These are phyloP conservation scores for Hirtodrosophila trivittata DNA, from an alignment of 2,888 invertebrate species.

Conservation along the genomic window DNA sequence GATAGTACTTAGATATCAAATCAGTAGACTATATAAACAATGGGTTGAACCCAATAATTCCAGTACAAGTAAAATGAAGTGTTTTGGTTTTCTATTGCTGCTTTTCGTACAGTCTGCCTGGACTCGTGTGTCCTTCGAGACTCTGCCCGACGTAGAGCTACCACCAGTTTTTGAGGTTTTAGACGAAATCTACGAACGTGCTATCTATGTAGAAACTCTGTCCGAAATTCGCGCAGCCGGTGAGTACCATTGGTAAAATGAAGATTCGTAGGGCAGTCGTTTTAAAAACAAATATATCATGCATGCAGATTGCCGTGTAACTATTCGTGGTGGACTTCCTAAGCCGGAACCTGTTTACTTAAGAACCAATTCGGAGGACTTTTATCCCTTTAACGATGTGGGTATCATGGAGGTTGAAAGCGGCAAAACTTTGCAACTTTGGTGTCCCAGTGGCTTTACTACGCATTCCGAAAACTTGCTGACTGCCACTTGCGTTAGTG, in stretches of 20 bases:
- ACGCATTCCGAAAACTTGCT: constrained; percentile 62
- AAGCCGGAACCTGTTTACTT: constrained; percentile 87
- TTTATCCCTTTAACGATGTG: constrained; percentile 71
- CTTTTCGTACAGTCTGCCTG: constrained; percentile 44
- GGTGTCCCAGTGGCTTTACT: constrained; percentile 77
- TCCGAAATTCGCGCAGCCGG: constrained; percentile 60
- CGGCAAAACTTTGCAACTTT: constrained; percentile 76
- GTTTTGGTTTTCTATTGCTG: constrained; percentile 51
- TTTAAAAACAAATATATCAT: too few species aligned
- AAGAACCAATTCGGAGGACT: constrained; percentile 79
- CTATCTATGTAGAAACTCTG: constrained; percentile 32
- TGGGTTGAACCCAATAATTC: constrained; percentile 6
- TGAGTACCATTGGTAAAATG: constrained; percentile 27
- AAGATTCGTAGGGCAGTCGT: too few species aligned
- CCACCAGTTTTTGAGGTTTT: constrained; percentile 43
- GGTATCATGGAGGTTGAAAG: constrained; percentile 72
- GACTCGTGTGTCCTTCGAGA: constrained; percentile 45
- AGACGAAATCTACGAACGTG: constrained; percentile 46
- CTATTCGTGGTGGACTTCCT: constrained; percentile 70
- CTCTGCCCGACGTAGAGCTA: constrained; percentile 52
- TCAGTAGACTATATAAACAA: constrained; percentile 58
- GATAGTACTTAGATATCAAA: constrained; percentile 2
- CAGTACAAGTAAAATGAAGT: constrained; percentile 67
- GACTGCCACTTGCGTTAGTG: constrained; percentile 78
- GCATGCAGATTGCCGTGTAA: constrained; percentile 24